Evolutionary conservation across 2,797 vertebrate species (phyloP), one percentile per base, ranked within the genome.

Genomic region (Scleropages formosus): DNA sequence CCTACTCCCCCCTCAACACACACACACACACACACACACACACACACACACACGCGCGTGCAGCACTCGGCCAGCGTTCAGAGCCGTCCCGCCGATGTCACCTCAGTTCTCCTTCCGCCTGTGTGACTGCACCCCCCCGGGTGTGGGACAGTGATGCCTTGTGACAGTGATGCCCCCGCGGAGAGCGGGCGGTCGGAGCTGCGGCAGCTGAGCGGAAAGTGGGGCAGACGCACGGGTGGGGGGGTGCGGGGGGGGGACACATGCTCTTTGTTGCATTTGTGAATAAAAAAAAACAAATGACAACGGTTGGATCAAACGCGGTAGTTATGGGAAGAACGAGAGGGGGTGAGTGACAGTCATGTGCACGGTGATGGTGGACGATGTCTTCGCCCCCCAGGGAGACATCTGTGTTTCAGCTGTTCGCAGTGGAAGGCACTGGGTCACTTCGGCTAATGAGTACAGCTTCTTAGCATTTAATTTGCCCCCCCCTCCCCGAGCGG

Each of bases 391-490:
- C 20, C 13, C 22, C 24, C 22, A 53, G 47, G 67, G 67, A 70
- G 49, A 27, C 49, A 10, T 13, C 15, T 16, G 15, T 46, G 63
- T 67, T 75, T 59, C 51, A 53, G 20, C 46, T 56, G 49, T 51
- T 70, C 18, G 4, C 18, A 46, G 26, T 22, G 51, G 62, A 53
- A 46, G 3, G 49, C n/a, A 22, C 8, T 4, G 27, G 73, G 73
- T 75, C 63, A 67, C 24, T 26, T 49, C 20, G 62, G 62, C 49
- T 67, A 75, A 75, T 75, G 64, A 75, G 75, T 66, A 59, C 73
- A 24, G 15, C 27, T 53, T 60, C 73, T 67, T 31, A 44, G 47
- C 44, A 24, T 59, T 67, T 46, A 53, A 47, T 11, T 56, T 53
- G 0, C 26, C 63, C 58, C 59, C 1, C 71, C 68, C 26, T 47